A percentile compares a stretch with the other conserved stretches of the same genome.
Evolutionary conservation across 2,113 vertebrate species (phyloP).

Genomic region (Chrysemys picta): DNA sequence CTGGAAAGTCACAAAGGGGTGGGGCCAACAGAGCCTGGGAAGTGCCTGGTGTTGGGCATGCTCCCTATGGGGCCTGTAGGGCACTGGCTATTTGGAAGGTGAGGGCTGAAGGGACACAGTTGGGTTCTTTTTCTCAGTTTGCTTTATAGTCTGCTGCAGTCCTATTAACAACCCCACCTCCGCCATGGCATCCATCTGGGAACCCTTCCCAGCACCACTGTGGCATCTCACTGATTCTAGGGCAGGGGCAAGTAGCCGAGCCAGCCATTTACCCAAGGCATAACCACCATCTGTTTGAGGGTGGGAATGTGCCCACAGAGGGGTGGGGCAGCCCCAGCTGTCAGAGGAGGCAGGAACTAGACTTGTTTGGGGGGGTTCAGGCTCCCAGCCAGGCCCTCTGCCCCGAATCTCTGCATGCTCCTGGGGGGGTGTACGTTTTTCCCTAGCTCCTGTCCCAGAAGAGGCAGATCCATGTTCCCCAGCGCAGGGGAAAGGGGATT

Average conservation of each 20-base stretch:
- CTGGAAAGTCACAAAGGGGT: not conserved
- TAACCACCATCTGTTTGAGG: not conserved
- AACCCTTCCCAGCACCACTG: not conserved
- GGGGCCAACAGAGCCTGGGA: constrained; percentile 15
- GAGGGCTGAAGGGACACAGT: not conserved
- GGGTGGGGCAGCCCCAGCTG: not conserved
- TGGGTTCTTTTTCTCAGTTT: not conserved
- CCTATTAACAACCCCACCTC: not conserved
- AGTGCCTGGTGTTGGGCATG: not conserved
- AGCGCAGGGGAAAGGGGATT: not conserved
- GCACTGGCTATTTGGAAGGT: not conserved
- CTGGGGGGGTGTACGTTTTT: not conserved
- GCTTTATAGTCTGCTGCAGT: not conserved
- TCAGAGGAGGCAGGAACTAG: not conserved
- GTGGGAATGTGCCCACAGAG: constrained; percentile 19
- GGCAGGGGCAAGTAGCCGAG: not conserved
- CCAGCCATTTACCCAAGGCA: not conserved
- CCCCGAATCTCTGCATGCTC: not conserved
- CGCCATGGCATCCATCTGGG: not conserved
- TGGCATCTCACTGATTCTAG: not conserved
- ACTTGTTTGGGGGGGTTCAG: not conserved
- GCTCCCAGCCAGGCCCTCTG: not conserved
- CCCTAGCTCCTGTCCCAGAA: not conserved
- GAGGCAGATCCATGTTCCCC: not conserved
- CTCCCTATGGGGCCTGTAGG: not conserved